Evolutionary conservation across 2,113 vertebrate genomes (phyloP).

Genomic region (Indicator indicator): DNA sequence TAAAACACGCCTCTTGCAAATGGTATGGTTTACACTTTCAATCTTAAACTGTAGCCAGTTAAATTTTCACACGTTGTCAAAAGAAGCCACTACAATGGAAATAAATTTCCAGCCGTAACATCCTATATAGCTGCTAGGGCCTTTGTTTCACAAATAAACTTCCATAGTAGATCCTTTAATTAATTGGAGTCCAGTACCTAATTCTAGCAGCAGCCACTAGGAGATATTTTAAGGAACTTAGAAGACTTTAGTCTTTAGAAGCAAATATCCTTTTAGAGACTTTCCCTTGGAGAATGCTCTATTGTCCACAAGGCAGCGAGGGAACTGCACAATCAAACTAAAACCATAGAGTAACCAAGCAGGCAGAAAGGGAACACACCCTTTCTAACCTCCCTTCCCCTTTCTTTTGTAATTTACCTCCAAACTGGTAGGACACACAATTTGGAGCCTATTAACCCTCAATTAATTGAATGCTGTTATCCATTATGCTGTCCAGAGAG

Average conservation of each 20-base stretch:
- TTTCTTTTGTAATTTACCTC: background rate
- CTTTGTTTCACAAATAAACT: background rate
- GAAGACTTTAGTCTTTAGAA: background rate
- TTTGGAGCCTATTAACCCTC: background rate
- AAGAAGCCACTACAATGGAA: slow-evolving; percentile 21
- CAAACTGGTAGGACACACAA: background rate
- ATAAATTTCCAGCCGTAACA: background rate
- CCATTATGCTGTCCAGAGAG: background rate
- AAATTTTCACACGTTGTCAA: slow-evolving; percentile 56
- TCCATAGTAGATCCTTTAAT: background rate
- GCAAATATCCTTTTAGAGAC: background rate
- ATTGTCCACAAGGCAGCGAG: background rate
- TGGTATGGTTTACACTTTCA: background rate
- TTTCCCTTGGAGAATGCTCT: background rate
- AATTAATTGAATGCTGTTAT: background rate
- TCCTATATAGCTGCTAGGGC: background rate
- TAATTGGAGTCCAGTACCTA: background rate
- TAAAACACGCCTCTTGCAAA: slow-evolving; percentile 9
- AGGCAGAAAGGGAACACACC: background rate
- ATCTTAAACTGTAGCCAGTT: slow-evolving; percentile 23
- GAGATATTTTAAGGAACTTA: slow-evolving; percentile 1
- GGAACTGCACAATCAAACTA: background rate
- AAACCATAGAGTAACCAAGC: background rate
- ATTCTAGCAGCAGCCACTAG: background rate
- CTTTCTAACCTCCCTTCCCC: background rate